Evolutionary conservation across 2,113 vertebrate genomes (phyloP).

Genomic region (Sterna hirundo): DNA sequence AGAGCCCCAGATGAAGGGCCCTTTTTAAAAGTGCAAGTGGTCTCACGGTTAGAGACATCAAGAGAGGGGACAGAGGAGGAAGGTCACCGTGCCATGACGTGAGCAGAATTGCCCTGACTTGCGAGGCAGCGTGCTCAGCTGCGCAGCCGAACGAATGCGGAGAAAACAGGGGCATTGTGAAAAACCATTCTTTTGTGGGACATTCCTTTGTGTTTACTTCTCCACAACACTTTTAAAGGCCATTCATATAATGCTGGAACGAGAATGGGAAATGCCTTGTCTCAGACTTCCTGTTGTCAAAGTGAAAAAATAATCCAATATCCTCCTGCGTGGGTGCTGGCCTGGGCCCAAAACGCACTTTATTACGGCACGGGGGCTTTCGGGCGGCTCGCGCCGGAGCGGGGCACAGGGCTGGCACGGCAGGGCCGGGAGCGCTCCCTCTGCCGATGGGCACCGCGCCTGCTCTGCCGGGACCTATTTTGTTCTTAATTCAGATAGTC

Average conservation of each 20-base stretch:
- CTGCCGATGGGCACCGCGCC: not conserved
- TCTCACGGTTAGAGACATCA: not conserved
- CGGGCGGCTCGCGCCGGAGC: accelerated
- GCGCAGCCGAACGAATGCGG: accelerated
- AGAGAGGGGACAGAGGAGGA: not conserved
- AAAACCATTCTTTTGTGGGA: not conserved
- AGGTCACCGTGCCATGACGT: not conserved
- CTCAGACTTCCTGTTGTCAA: conserved; percentile 19
- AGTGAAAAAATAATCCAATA: not conserved
- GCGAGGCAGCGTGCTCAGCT: accelerated
- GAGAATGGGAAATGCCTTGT: conserved; percentile 42
- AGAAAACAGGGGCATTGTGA: not conserved
- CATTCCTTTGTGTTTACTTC: conserved; percentile 7
- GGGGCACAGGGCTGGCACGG: accelerated
- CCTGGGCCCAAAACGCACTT: accelerated
- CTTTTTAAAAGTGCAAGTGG: not conserved
- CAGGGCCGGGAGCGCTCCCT: not conserved
- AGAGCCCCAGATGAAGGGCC: not conserved
- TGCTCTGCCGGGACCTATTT: not conserved
- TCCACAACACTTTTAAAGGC: not conserved
- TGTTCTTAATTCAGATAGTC: not conserved
- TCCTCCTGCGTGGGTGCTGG: not conserved
- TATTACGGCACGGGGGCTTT: accelerated
- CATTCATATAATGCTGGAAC: conserved; percentile 11
- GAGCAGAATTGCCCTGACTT: not conserved